Percentiles rank a stretch among this genome's conserved stretches.
These are phyloP conservation scores for Melanostoma scalare DNA, from an alignment of 2,888 invertebrate genomes.

Conservation along the genomic window DNA sequence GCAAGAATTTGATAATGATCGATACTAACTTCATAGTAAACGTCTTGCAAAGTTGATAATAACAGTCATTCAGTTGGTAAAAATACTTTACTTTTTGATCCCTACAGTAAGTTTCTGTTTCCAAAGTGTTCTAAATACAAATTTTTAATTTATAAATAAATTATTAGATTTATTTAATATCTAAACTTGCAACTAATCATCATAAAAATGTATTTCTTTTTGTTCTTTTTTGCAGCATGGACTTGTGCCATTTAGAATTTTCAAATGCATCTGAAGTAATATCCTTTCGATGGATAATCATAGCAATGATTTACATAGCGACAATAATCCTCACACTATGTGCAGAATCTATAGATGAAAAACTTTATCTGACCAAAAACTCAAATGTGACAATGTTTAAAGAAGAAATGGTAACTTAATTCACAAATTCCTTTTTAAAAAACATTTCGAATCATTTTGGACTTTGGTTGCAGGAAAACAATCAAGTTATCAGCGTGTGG, in stretches of 20 bases:
- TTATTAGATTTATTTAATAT: no score
- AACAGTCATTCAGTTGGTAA: no score
- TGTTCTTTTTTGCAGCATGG: constrained; percentile 78
- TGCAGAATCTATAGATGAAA: constrained; percentile 81
- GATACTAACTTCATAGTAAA: no score
- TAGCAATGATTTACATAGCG: constrained; percentile 82
- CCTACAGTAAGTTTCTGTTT: no score
- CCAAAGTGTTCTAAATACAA: no score
- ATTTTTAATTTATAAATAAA: no score
- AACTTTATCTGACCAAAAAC: constrained; percentile 79
- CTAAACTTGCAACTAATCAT: no score
- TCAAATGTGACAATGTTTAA: constrained; percentile 79
- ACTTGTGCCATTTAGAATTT: constrained; percentile 81
- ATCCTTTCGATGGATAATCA: constrained; percentile 82
- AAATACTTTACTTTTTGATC: no score
- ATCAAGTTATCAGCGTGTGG: constrained; percentile 83
- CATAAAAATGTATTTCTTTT: neutral
- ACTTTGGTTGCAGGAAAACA: constrained; percentile 80
- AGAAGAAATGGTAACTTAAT: constrained; percentile 80
- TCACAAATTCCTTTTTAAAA: neutral
- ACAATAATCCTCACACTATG: constrained; percentile 82
- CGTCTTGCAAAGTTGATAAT: no score
- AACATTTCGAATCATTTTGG: neutral
- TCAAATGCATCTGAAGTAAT: constrained; percentile 80
- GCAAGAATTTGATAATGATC: no score